These are phyloP conservation scores for Bellardia bayeri DNA, from an alignment of 2,888 invertebrate genomes.

Conservation along the genomic window DNA sequence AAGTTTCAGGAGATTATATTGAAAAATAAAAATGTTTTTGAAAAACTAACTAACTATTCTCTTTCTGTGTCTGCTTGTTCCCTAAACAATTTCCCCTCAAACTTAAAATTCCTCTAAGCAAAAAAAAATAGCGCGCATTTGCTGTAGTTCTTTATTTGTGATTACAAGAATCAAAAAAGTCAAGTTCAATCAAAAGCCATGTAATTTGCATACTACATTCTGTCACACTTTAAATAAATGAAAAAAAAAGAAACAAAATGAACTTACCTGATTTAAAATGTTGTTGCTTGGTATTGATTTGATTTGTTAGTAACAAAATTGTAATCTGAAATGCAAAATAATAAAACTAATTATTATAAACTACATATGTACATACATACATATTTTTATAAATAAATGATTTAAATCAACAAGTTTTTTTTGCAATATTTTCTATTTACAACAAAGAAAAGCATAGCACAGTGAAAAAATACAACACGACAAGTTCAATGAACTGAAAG, in stretches of 20 bases:
- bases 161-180: background rate
- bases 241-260: constrained; percentile 1
- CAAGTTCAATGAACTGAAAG: constrained; percentile 70
- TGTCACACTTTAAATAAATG: background rate
- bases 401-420: constrained; percentile 68
- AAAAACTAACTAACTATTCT: no score
- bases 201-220: constrained; percentile 3
- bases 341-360: constrained; percentile 54
- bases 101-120: no score
- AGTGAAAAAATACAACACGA: constrained; percentile 25
- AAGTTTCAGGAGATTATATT: no score
- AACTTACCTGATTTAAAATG: constrained; percentile 30
- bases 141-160: no score
- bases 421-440: constrained; percentile 50
- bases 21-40: no score
- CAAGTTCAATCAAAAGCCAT: constrained; percentile 41
- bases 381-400: constrained; percentile 61
- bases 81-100: no score
- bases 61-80: no score
- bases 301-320: constrained; percentile 37
- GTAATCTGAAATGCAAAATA: constrained; percentile 67
- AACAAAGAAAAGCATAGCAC: constrained; percentile 62
- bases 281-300: constrained; percentile 16
- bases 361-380: no score
- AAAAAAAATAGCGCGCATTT: no score